phyloP scores from a whole-genome alignment of 2,888 invertebrate species.

The Drosophila eohydei region DNA sequence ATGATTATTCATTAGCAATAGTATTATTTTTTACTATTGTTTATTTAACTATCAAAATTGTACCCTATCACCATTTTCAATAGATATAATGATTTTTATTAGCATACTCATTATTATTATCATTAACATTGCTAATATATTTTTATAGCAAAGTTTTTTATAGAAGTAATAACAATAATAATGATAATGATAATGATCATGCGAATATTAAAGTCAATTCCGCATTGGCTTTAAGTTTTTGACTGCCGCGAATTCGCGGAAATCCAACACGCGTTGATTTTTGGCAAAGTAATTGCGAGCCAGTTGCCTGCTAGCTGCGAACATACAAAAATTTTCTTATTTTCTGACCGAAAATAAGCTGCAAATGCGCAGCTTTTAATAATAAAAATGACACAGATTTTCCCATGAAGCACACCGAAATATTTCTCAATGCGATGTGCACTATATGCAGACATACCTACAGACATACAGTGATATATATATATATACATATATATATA shows the following conservation, averaged over 20 bases:
- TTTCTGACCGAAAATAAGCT: conserved; percentile 39
- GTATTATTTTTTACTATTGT: neutral
- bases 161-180: neutral
- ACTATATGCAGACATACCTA: neutral
- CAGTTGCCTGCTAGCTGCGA: neutral
- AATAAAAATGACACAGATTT: conserved; percentile 79
- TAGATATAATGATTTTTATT: neutral
- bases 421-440: conserved; percentile 20
- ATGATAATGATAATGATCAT: neutral
- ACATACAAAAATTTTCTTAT: conserved; percentile 11
- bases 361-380: conserved; percentile 65
- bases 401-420: conserved; percentile 33
- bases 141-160: neutral
- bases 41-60: no score
- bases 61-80: neutral
- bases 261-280: conserved; percentile 9
- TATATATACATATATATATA: neutral
- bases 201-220: neutral
- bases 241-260: neutral
- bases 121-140: neutral
- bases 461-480: neutral
- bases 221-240: neutral
- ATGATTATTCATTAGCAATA: neutral
- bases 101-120: neutral
- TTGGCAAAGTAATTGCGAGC: conserved; percentile 33